Percentiles rank a stretch among this genome's conserved stretches.
Evolutionary conservation across 2,113 vertebrate species (phyloP).

Genomic region (Pomatorhinus ruficollis): DNA sequence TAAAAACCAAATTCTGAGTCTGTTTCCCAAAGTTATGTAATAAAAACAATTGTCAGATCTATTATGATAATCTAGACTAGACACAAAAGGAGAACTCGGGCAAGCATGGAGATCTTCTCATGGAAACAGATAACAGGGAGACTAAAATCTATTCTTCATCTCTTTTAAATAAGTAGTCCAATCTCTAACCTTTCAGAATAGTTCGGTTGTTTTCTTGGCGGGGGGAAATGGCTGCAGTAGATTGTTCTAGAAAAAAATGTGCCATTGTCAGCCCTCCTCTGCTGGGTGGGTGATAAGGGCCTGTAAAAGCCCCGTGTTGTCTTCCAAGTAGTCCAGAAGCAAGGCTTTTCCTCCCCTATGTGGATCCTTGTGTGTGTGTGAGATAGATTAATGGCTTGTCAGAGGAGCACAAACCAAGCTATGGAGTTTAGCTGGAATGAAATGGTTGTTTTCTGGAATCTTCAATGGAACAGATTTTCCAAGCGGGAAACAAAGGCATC

Average conservation of each 20-base stretch:
- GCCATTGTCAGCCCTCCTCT: neutral
- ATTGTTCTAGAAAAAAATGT: slow-evolving; percentile 5
- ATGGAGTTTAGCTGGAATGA: neutral
- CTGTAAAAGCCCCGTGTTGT: neutral
- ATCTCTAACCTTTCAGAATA: neutral
- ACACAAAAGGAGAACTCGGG: neutral
- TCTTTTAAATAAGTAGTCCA: neutral
- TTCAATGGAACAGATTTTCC: neutral
- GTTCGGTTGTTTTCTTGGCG: neutral
- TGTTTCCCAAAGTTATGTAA: slow-evolving; percentile 18
- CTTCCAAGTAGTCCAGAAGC: neutral
- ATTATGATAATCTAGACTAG: slow-evolving; percentile 27
- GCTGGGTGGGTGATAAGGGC: neutral
- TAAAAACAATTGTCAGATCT: slow-evolving; percentile 32
- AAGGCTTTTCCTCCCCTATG: neutral
- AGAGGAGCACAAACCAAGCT: neutral
- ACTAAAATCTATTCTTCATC: neutral
- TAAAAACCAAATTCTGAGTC: neutral
- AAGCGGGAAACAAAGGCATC: neutral
- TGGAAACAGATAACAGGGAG: neutral
- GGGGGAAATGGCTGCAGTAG: neutral
- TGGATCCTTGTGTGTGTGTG: neutral
- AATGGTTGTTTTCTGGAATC: neutral
- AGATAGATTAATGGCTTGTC: neutral
- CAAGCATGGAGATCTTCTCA: neutral